Base-by-base conservation (phyloP, 2,797 vertebrate genomes). In the Siniperca obscura region DNA sequence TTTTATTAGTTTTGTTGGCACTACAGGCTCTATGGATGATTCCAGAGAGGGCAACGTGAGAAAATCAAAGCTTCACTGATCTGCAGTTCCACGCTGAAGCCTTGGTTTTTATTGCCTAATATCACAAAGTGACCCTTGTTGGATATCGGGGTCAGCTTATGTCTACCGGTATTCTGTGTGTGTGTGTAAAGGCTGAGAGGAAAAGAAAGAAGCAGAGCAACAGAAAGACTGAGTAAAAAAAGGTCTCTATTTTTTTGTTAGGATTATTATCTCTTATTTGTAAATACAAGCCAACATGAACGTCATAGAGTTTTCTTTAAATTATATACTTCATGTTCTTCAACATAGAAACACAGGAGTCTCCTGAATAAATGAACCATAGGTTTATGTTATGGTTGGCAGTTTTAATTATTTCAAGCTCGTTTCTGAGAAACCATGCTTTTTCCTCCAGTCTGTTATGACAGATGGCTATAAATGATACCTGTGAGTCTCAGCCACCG, bases 21-120 rank as follows among this genome's bases (percentile, higher is more conserved):
- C 25, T 44, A 42, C 50, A 25, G 60, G 84, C 64, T 77, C 59
- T 2, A 38, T 40, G 56, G 77, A 38, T 50, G 62, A 81, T 48
- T 72, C 46, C 68, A 52, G 52, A 77, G 61, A 74, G 78, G 74
- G 30, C 62, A 56, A 60, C 40, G 22, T 42, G 67, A 78, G 82
- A 73, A 78, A 89, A 89, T 83, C 83, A 86, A 83, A 90, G 76
- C 81, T 80, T 48, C 61, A 25, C 65, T 81, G 76, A 92, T 86
- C 81, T 25, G 1, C 74, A 61, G 27, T 6, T 75, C 22, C 56
- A 64, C 74, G 74, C 59, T 74, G 75, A 73, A 73, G 22, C 16
- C 57, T 44, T 52, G 8, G 1, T 0, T 50, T 80, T 72, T 89
- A 81, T 82, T 87, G 67, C 69, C 78, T 40, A 46, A 81, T 87